Evolutionary conservation across 2,113 vertebrate species (phyloP), one percentile per base, ranked within the genome.

Genomic region (Steatornis caripensis): DNA sequence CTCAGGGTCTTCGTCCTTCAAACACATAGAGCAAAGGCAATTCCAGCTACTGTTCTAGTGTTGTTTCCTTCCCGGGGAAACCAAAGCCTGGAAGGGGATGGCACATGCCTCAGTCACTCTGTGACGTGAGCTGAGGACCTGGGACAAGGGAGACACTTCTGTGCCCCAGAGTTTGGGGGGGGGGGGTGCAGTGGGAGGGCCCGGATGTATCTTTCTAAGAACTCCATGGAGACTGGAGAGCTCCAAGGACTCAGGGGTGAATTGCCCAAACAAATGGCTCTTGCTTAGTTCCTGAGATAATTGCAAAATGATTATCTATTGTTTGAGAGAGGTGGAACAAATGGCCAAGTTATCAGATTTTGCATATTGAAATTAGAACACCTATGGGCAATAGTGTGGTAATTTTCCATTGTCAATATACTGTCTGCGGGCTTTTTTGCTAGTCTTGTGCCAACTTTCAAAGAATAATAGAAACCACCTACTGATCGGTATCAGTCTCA

Each of bases 381-480:
- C 27, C 48, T 39, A 57, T n/a, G 48, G 60, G 51, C 23, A 49
- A 54, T 17, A 34, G 3, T 36, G 15, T 58, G 60, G 39, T 66
- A 48, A 57, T 92, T 86, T 92, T 88, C 76, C 36, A 43, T 81
- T n/a, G 12, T 62, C 64, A 53, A 11, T 80, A 21, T 68, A 55
- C 29, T 46, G 5, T 69, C 77, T 78, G 15, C 70, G 30, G n/a
- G 21, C 5, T 5, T 64, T 88, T 89, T 90, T 54, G 46, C 37
- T 90, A 51, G 22, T 69, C 34, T 37, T 37, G 20, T 60, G 45
- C 86, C 95, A 95, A 20, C 39, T 81, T 93, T 68, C 53, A 79
- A 89, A 89, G 65, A 93, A 91, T 43, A 92, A 78, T 22, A 81
- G 60, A 80, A 76, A 61, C 37, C 64, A 92, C 55, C 62, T 69